phyloP scores from a whole-genome alignment of 2,113 vertebrate genomes.

The Gallinago paraguaiae region DNA sequence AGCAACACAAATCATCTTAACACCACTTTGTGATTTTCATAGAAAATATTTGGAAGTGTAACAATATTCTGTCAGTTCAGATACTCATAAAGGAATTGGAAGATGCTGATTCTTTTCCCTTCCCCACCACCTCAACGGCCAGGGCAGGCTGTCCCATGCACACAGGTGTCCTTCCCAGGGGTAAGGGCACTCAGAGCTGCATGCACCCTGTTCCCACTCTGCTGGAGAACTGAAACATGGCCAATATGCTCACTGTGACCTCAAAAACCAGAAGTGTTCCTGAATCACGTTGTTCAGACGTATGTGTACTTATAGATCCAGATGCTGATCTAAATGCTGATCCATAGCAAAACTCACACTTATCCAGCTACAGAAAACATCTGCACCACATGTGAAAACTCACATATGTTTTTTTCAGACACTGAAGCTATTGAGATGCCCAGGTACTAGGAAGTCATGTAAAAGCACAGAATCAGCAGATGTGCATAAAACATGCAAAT shows the following conservation, averaged over 20 bases:
- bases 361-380: neutral
- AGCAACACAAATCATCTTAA: neutral
- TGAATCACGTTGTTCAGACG: neutral
- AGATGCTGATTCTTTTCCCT: neutral
- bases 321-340: neutral
- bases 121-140: neutral
- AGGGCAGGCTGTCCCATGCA: neutral
- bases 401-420: neutral
- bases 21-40: neutral
- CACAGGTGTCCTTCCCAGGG: neutral
- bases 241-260: neutral
- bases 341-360: neutral
- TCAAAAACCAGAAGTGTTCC: neutral
- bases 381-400: neutral
- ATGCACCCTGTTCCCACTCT: neutral
- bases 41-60: neutral
- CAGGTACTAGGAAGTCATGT: neutral
- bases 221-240: neutral
- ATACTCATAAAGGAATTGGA: neutral
- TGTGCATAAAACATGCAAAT: neutral
- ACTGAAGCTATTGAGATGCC: neutral
- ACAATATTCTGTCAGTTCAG: neutral
- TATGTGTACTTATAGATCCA: neutral
- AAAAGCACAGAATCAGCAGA: neutral
- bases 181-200: accelerated